These are phyloP conservation scores for Hetaerina americana DNA, from an alignment of 1,140 invertebrate genomes.

Conservation along the genomic window DNA sequence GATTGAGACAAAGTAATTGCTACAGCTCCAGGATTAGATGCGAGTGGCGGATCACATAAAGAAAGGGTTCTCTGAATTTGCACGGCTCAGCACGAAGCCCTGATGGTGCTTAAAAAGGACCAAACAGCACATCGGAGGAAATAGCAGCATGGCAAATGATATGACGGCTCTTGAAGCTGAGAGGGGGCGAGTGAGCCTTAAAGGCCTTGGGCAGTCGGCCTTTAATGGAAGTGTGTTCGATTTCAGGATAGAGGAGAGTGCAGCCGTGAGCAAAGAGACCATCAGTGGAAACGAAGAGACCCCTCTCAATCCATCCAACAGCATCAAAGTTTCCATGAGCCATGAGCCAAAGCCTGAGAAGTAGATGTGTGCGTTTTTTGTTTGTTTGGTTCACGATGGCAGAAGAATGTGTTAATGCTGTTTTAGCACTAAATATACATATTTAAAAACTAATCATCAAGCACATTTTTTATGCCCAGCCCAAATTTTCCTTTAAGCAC, in stretches of 20 bases:
- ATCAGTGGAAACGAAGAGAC: constrained; percentile 10
- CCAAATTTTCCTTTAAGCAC: too few species aligned
- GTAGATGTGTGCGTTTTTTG: not conserved
- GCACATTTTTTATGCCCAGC: too few species aligned
- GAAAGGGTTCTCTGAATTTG: not conserved
- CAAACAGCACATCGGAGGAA: not conserved
- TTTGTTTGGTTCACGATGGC: not conserved
- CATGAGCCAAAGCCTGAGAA: not conserved
- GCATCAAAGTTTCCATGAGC: constrained; percentile 2
- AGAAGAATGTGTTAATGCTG: not conserved
- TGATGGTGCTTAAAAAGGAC: not conserved
- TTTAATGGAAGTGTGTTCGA: constrained; percentile 6
- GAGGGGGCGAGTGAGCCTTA: not conserved
- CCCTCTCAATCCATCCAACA: constrained; percentile 9
- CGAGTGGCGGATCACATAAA: not conserved
- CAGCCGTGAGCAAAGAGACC: constrained; percentile 13
- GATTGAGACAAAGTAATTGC: not conserved
- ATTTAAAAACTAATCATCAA: too few species aligned
- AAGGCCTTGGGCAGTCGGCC: too few species aligned
- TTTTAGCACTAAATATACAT: not conserved
- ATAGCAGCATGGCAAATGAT: not conserved
- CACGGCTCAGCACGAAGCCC: not conserved
- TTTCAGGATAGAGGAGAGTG: constrained; percentile 12
- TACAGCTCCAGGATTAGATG: not conserved
- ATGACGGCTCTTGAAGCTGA: not conserved